A percentile compares a stretch with the other conserved stretches of the same genome.
These are phyloP conservation scores for Himalopsyche kuldschensis DNA, from an alignment of 2,888 invertebrate genomes.

Conservation along the genomic window DNA sequence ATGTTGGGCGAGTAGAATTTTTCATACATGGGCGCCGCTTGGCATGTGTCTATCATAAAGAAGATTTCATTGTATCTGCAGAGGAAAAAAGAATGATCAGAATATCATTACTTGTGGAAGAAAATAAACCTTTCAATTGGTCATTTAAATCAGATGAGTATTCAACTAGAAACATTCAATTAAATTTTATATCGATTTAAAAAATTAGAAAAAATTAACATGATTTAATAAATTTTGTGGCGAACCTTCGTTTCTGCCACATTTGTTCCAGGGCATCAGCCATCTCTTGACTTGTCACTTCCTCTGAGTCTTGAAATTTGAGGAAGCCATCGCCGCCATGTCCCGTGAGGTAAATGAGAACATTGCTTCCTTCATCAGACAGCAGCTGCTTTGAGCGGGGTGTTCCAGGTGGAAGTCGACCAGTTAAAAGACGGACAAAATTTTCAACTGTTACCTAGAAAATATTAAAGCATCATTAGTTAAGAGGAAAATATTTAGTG, in stretches of 20 bases:
- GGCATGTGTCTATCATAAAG: conserved; percentile 98
- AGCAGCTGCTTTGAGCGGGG: conserved; percentile 93
- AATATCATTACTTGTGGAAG: no score
- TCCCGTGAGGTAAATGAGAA: conserved; percentile 91
- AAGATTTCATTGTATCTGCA: conserved; percentile 94
- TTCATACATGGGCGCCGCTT: conserved; percentile 98
- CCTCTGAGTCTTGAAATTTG: conserved; percentile 99
- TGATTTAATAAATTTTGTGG: neutral
- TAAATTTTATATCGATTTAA: no score
- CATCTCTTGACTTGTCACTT: conserved; percentile 96
- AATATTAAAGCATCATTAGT: neutral
- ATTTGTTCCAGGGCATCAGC: conserved; percentile 99
- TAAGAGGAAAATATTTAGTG: no score
- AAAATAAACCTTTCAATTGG: no score
- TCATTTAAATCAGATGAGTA: no score
- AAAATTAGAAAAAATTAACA: neutral
- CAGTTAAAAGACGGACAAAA: conserved; percentile 94
- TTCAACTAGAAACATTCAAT: no score
- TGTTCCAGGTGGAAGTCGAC: conserved; percentile 87
- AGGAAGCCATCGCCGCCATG: conserved; percentile 99
- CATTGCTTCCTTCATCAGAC: conserved; percentile 95
- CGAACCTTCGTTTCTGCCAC: conserved; percentile 94
- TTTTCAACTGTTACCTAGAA: conserved; percentile 94
- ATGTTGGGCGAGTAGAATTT: conserved; percentile 98
- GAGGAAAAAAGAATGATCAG: neutral